phyloP scores from a whole-genome alignment of 2,888 invertebrate genomes.

The Andrena praecox region DNA sequence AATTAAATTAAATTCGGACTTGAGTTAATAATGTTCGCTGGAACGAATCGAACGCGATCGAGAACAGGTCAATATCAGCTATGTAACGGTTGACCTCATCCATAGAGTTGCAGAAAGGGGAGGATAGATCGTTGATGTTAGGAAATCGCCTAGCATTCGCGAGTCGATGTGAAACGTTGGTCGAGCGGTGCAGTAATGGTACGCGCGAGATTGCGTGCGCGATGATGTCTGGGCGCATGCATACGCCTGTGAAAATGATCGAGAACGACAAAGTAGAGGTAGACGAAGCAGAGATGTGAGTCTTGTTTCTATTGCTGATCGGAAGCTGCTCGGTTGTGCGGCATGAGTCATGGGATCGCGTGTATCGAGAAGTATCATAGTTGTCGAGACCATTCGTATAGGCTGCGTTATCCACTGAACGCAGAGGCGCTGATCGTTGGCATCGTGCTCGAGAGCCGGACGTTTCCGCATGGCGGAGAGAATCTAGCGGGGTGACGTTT shows the following conservation, averaged over 20 bases:
- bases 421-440: background rate
- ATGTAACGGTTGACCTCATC: too few relatives aligned
- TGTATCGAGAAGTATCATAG: slow-evolving; percentile 29
- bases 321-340: slow-evolving; percentile 27
- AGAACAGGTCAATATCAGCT: too few relatives aligned
- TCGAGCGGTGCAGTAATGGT: slow-evolving; percentile 14
- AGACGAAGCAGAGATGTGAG: slow-evolving; percentile 18
- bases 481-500: background rate
- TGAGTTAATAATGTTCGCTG: too few relatives aligned
- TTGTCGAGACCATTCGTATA: slow-evolving; percentile 55
- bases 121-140: background rate
- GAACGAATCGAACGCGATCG: too few relatives aligned
- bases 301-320: background rate
- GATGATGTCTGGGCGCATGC: slow-evolving; percentile 53
- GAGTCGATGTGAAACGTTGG: background rate
- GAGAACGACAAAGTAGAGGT: slow-evolving; percentile 8
- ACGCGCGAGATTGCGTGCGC: slow-evolving; percentile 10
- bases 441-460: background rate
- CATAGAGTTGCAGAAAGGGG: background rate
- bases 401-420: too few relatives aligned
- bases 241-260: slow-evolving; percentile 25
- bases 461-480: background rate
- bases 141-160: background rate
- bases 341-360: slow-evolving; percentile 34
- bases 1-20: too few relatives aligned